Conservation (phyloP, 2,113 vertebrate species). For the Heptranchias perlo region DNA sequence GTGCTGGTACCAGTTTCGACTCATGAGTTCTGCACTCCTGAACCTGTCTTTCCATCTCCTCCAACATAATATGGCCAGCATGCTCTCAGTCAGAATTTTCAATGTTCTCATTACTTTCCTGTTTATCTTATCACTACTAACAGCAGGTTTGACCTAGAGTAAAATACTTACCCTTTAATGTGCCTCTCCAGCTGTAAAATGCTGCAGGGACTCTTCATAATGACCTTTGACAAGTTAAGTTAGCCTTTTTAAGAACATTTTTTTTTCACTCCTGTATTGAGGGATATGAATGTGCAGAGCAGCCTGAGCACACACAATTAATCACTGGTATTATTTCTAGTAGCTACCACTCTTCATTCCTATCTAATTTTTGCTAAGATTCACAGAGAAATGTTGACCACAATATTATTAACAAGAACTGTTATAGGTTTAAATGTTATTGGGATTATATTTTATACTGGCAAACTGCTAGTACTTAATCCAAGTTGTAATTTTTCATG, state of each 20-base stretch:
- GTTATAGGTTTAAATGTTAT: not conserved
- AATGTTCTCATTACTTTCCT: not conserved
- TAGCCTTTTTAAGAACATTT: not conserved
- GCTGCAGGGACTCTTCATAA: not conserved
- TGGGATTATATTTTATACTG: not conserved
- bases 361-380: not conserved
- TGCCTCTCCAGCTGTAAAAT: not conserved
- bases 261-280: not conserved
- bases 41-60: not conserved
- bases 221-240: not conserved
- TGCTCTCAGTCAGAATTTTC: not conserved
- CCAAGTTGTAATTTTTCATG: not conserved
- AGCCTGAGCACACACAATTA: not conserved
- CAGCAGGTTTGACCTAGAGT: not conserved
- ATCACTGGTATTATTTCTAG: not conserved
- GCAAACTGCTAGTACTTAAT: not conserved
- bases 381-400: not conserved
- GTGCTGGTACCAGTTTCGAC: too few relatives aligned
- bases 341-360: not conserved
- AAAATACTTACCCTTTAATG: not conserved
- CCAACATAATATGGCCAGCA: not conserved
- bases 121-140: not conserved
- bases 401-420: not conserved
- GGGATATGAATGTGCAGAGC: not conserved
- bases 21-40: too few relatives aligned